Conservation (phyloP, 2,113 vertebrate species). For the Cinclus cinclus region DNA sequence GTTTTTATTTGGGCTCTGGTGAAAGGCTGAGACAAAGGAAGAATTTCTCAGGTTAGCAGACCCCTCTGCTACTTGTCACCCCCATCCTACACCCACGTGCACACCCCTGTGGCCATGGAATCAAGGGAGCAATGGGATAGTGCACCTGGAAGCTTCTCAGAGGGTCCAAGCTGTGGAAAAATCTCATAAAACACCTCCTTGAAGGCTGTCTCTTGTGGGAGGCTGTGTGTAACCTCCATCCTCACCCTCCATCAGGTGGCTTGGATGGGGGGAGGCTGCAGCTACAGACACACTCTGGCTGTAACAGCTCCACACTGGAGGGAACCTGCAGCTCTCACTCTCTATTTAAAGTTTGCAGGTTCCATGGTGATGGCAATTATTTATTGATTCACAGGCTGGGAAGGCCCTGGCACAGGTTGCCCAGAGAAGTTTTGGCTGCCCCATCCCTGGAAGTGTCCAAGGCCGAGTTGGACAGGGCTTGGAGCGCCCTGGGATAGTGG, state of each 20-base stretch:
- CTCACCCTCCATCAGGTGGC: neutral
- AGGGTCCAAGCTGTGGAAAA: neutral
- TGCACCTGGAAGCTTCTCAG: slow-evolving; percentile 20
- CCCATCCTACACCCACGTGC: accelerated
- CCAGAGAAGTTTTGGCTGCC: neutral
- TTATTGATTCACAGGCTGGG: neutral
- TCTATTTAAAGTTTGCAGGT: neutral
- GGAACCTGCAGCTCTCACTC: neutral
- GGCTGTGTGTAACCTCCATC: neutral
- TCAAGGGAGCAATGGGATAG: neutral
- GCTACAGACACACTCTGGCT: neutral
- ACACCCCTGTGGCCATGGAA: accelerated
- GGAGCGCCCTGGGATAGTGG: accelerated
- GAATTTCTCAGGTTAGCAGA: slow-evolving; percentile 10
- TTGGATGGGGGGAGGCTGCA: accelerated
- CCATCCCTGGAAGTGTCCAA: neutral
- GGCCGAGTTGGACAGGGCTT: neutral
- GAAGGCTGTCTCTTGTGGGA: neutral
- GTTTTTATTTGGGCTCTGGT: neutral
- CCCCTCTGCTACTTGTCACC: neutral
- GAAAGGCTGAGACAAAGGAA: neutral
- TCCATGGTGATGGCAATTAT: neutral
- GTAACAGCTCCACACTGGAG: neutral
- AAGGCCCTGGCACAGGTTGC: neutral
- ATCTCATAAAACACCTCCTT: slow-evolving; percentile 27